These are phyloP conservation scores for Drosophila eohydei DNA, from an alignment of 2,888 invertebrate species.

Conservation along the genomic window DNA sequence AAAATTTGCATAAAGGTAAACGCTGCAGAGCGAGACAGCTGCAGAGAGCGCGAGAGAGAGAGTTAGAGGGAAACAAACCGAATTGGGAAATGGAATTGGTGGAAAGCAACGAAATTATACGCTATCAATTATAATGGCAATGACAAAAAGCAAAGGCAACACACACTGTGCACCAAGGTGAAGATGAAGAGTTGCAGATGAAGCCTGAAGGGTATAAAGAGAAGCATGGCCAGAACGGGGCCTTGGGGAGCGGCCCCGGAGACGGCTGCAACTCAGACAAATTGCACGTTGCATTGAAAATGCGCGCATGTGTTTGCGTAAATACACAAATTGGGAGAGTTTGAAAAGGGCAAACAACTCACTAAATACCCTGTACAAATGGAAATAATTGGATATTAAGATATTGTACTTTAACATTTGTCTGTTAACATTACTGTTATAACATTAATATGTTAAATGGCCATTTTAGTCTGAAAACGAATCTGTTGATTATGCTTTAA, in stretches of 20 bases:
- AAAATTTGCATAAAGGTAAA: slow-evolving; percentile 77
- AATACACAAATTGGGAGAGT: slow-evolving; percentile 31
- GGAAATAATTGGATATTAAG: background rate
- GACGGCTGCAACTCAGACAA: slow-evolving; percentile 53
- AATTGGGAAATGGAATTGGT: slow-evolving; percentile 44
- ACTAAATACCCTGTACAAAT: slow-evolving; percentile 33
- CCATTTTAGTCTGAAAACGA: no score
- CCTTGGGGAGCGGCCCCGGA: slow-evolving; percentile 4
- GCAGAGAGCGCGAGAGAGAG: slow-evolving; percentile 1
- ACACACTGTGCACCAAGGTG: slow-evolving; percentile 56
- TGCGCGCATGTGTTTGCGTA: slow-evolving; percentile 63
- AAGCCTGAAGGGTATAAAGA: slow-evolving; percentile 10
- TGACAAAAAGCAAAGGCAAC: slow-evolving; percentile 75
- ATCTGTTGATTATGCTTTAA: no score
- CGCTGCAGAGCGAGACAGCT: slow-evolving; percentile 33
- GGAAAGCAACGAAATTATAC: slow-evolving; percentile 72
- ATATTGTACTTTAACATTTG: background rate
- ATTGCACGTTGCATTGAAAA: slow-evolving; percentile 68
- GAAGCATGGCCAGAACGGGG: background rate
- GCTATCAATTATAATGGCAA: slow-evolving; percentile 81
- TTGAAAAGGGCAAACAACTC: background rate
- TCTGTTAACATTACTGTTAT: background rate
- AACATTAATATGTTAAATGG: background rate
- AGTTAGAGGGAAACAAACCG: slow-evolving; percentile 6
- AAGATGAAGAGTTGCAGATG: slow-evolving; percentile 55